phyloP scores from a whole-genome alignment of 2,113 vertebrate species.

The Hydrolagus affinis region DNA sequence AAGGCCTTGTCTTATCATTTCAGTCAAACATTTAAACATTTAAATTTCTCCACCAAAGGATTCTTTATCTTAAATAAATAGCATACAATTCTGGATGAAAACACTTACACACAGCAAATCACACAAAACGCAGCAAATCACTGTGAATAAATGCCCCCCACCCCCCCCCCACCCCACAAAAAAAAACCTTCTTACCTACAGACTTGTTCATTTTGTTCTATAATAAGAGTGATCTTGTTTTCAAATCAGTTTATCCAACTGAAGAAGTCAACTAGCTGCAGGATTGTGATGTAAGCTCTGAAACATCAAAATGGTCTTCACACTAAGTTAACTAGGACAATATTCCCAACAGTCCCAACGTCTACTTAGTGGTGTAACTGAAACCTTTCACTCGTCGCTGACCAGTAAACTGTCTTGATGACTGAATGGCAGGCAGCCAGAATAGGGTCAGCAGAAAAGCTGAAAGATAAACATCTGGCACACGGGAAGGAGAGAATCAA shows the following conservation, averaged over 20 bases:
- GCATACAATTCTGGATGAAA: not conserved
- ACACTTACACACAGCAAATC: not conserved
- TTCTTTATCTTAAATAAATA: not conserved
- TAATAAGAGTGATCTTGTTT: not conserved
- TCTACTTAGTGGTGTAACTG: not conserved
- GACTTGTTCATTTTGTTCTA: conserved; percentile 22
- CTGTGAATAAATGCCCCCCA: not conserved
- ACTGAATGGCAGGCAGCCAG: conserved; percentile 22
- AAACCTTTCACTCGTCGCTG: not conserved
- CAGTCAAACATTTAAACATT: not conserved
- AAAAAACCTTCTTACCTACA: conserved; percentile 9
- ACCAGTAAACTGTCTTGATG: not conserved
- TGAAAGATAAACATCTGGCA: conserved; percentile 17
- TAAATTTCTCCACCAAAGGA: not conserved
- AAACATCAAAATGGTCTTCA: not conserved
- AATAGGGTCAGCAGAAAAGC: conserved; percentile 13
- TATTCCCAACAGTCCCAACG: not conserved
- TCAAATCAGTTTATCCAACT: not conserved
- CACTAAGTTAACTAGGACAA: not conserved
- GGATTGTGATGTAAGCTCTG: not conserved
- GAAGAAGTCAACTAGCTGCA: not conserved
- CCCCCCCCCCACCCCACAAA: not conserved
- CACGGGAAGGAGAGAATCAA: conserved; percentile 20
- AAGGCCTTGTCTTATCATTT: not conserved
- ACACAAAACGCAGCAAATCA: not conserved